phyloP scores from a whole-genome alignment of 2,797 vertebrate species.

The Gymnocypris eckloni region DNA sequence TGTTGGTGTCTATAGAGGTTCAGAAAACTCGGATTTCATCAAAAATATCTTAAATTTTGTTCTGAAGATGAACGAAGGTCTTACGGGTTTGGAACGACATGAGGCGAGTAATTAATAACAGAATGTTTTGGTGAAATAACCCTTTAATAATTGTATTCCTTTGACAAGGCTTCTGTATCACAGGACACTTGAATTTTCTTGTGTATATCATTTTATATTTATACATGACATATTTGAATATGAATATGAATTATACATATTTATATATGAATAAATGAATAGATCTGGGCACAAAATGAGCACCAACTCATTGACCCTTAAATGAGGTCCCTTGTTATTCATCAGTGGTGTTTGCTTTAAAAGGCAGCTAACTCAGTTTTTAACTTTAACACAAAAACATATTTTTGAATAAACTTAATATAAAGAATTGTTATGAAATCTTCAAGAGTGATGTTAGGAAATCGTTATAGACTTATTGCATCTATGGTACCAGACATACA shows the following conservation, averaged over 20 bases:
- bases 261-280: not conserved
- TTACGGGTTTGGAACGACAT: too few species aligned
- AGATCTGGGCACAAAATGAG: not conserved
- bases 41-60: too few species aligned
- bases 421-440: not conserved
- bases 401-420: not conserved
- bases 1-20: too few species aligned
- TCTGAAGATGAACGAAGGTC: too few species aligned
- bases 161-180: not conserved
- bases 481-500: not conserved
- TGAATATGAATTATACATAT: too few species aligned
- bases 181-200: not conserved
- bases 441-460: constrained; percentile 17
- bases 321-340: not conserved
- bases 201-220: not conserved
- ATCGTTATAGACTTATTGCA: constrained; percentile 9
- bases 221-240: not conserved
- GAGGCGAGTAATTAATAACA: not conserved
- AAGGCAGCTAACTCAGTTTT: not conserved
- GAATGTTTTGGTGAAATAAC: not conserved
- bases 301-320: not conserved
- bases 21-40: too few species aligned
- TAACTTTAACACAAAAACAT: not conserved
- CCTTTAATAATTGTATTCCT: not conserved
- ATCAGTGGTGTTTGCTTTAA: not conserved